Percentiles rank a stretch among this genome's conserved stretches.
These are phyloP conservation scores for Harmothoe impar DNA, from an alignment of 2,888 invertebrate species.

Conservation along the genomic window DNA sequence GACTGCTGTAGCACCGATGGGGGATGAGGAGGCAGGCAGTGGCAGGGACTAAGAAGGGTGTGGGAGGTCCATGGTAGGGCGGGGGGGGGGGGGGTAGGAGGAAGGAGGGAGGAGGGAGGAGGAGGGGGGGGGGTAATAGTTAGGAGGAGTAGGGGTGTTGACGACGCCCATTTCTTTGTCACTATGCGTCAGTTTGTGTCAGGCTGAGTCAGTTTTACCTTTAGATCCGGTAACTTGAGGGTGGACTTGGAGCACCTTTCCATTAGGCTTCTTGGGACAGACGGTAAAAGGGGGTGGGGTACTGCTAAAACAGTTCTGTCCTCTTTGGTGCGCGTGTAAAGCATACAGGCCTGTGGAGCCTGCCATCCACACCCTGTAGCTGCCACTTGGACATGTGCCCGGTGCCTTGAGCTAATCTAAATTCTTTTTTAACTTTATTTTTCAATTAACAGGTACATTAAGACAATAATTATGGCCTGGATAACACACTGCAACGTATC, in stretches of 20 bases:
- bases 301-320: constrained; percentile 13
- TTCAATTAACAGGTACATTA: too few relatives aligned
- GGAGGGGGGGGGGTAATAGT: too few relatives aligned
- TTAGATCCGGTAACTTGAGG: constrained; percentile 54
- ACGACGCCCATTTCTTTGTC: not conserved
- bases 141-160: not conserved
- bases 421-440: too few relatives aligned
- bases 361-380: not conserved
- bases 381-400: not conserved
- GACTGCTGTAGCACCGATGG: not conserved
- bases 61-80: not conserved
- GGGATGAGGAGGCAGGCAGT: not conserved
- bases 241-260: constrained; percentile 26
- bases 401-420: not conserved
- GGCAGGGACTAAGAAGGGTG: not conserved
- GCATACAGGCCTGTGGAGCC: not conserved
- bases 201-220: constrained; percentile 26
- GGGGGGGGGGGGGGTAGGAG: not conserved
- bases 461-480: too few relatives aligned
- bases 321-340: not conserved
- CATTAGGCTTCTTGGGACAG: not conserved
- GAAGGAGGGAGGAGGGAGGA: not conserved
- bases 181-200: not conserved
- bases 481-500: too few relatives aligned
- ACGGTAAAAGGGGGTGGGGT: not conserved